These are phyloP conservation scores for Pipistrellus pipistrellus DNA, from an alignment of 2,797 vertebrate genomes.

Conservation along the genomic window DNA sequence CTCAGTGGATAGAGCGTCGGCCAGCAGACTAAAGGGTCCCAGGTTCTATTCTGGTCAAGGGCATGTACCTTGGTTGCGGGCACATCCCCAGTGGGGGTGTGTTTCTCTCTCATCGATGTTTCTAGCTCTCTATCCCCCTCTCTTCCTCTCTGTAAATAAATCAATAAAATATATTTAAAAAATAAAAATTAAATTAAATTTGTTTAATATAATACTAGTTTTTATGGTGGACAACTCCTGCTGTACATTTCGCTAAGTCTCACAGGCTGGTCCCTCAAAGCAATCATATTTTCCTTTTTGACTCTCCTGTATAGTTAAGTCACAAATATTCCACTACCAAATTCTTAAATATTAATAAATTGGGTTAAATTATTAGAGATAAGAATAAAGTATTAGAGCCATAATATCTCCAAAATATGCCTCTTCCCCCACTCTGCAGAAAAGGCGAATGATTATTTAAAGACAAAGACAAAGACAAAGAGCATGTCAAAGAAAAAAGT, in stretches of 20 bases:
- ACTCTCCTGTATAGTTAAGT: background rate
- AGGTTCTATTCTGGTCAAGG: too few relatives aligned
- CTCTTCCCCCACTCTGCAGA: background rate
- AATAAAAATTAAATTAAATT: background rate
- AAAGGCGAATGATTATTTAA: constrained; percentile 36
- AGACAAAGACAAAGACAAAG: background rate
- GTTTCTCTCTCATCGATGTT: too few relatives aligned
- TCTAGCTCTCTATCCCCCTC: too few relatives aligned
- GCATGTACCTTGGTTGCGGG: too few relatives aligned
- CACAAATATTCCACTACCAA: background rate
- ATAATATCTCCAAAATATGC: background rate
- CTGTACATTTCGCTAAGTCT: background rate
- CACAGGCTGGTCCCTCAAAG: background rate
- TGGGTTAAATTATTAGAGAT: background rate
- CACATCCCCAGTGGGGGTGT: too few relatives aligned
- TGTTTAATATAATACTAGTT: background rate
- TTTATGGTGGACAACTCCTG: background rate
- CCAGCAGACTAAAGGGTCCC: too few relatives aligned
- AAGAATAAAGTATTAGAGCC: constrained; percentile 2
- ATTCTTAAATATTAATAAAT: constrained; percentile 39
- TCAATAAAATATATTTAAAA: too few relatives aligned
- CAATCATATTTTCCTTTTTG: background rate
- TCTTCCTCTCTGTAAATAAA: too few relatives aligned
- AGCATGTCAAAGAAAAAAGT: background rate
- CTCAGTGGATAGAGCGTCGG: too few relatives aligned